Evolutionary conservation across 2,888 invertebrate species (phyloP).

Genomic region (Andrena dorsata): DNA sequence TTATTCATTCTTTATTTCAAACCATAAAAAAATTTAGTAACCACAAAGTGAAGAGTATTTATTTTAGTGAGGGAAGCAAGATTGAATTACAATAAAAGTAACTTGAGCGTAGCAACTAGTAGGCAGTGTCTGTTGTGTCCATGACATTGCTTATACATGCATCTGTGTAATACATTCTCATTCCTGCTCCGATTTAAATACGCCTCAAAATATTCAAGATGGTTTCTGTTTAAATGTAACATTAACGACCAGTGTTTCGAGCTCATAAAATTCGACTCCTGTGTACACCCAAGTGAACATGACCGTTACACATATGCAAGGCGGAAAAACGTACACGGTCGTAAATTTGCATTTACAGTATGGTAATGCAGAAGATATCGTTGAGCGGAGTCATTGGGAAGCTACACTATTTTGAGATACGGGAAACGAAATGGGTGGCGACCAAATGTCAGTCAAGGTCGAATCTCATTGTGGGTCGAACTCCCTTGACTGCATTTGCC

Average conservation of each 20-base stretch:
- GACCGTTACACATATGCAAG: neutral
- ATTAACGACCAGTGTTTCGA: neutral
- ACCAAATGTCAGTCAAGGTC: conserved; percentile 81
- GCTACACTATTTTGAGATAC: conserved; percentile 16
- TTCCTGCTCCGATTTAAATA: neutral
- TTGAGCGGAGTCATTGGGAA: neutral
- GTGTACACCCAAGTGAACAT: conserved; percentile 9
- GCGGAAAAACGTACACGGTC: neutral
- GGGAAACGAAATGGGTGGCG: conserved; percentile 44
- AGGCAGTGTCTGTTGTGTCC: no score
- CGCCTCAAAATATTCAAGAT: neutral
- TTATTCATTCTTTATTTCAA: neutral
- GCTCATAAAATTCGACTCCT: neutral
- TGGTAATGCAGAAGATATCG: neutral
- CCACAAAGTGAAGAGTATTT: neutral
- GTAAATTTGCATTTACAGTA: neutral
- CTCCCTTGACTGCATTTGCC: conserved; percentile 16
- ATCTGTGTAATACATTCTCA: neutral
- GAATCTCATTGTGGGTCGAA: conserved; percentile 52
- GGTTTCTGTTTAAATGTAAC: neutral
- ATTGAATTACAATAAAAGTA: neutral
- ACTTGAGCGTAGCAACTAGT: neutral
- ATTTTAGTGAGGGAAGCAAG: neutral
- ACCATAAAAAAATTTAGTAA: neutral
- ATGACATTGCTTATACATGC: no score